Evolutionary conservation across 2,797 vertebrate genomes (phyloP), one percentile per base, ranked within the genome.

Genomic region (Lerista edwardsae): DNA sequence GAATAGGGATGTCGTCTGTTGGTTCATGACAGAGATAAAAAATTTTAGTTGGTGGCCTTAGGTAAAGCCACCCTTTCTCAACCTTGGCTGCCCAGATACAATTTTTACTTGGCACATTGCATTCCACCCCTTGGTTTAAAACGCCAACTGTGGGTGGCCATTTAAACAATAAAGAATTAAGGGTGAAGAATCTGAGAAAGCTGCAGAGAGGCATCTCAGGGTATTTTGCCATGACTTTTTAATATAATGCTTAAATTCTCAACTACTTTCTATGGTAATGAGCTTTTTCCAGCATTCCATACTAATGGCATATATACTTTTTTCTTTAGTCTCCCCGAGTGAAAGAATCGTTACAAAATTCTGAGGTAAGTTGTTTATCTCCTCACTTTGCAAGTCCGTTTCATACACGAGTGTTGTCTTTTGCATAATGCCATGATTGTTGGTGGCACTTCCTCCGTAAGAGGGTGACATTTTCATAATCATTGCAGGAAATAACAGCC

Each of bases 291-390:
- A 47, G 34, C 51, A 10, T 59, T 2, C 87, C 59, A 86, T 77
- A 15, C n/a, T 78, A 84, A 67, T 77, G 5, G 34, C 25, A 82
- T 88, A 88, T 90, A 90, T 69, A 88, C 69, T 85, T 88, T 83
- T 72, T 93, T 90, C 93, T 94, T 90, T 89, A 99, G 98, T 99
- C 98, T 90, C 98, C 98, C n/a, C 96, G 98, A 96, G 98, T 99
- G 93, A 99, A 98, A 96, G 98, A 99, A 86, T 96, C 97, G 82
- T 88, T 96, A 61, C 96, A 97, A 92, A 97, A 97, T 93, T 97
- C 98, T 3, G 98, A 99, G 97, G 98, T 99, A 92, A 95, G 97
- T 94, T 83, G 64, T 84, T 83, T 34, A 36, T 41, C 27, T 55
- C 10, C 51, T 55, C 51, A 55, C 51, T 55, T 55, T 55, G 51